A percentile compares a stretch with the other conserved stretches of the same genome.
These are phyloP conservation scores for Pygmarrhopalites habei DNA, from an alignment of 1,140 invertebrate species.

Conservation along the genomic window DNA sequence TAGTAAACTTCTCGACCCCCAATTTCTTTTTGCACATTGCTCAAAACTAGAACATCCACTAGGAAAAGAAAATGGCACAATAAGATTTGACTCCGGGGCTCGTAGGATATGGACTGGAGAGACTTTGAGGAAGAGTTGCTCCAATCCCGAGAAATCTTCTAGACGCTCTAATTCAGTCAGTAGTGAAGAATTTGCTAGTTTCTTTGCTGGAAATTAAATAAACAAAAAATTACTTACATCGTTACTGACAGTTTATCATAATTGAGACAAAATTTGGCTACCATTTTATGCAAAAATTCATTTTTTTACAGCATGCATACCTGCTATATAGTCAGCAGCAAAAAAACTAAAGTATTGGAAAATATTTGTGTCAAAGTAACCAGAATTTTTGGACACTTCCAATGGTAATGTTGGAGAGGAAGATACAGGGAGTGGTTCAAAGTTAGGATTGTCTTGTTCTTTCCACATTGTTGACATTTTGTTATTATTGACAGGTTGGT, in stretches of 20 bases:
- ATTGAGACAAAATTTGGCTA: too few relatives aligned
- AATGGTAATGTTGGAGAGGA: conserved; percentile 46
- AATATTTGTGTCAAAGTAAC: conserved; percentile 68
- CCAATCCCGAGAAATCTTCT: conserved; percentile 48
- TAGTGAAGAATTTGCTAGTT: conserved; percentile 52
- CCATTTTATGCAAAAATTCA: neutral
- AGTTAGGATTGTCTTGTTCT: conserved; percentile 27
- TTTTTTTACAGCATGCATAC: conserved; percentile 46
- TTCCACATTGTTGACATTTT: too few relatives aligned
- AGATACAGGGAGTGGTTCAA: too few relatives aligned
- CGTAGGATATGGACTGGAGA: conserved; percentile 59
- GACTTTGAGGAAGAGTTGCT: conserved; percentile 57
- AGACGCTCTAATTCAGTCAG: conserved; percentile 45
- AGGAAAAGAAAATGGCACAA: conserved; percentile 5
- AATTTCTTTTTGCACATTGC: conserved; percentile 22
- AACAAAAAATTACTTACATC: neutral
- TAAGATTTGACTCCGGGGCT: conserved; percentile 61
- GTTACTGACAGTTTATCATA: neutral
- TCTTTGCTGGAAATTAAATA: conserved; percentile 46
- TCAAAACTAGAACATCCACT: conserved; percentile 9
- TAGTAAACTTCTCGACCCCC: conserved; percentile 47
- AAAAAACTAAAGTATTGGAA: conserved; percentile 73
- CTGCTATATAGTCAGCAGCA: conserved; percentile 65
- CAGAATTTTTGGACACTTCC: conserved; percentile 67
- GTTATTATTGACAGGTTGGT: conserved; percentile 45